Evolutionary conservation across 2,113 vertebrate genomes (phyloP).

Genomic region (Larimichthys crocea): DNA sequence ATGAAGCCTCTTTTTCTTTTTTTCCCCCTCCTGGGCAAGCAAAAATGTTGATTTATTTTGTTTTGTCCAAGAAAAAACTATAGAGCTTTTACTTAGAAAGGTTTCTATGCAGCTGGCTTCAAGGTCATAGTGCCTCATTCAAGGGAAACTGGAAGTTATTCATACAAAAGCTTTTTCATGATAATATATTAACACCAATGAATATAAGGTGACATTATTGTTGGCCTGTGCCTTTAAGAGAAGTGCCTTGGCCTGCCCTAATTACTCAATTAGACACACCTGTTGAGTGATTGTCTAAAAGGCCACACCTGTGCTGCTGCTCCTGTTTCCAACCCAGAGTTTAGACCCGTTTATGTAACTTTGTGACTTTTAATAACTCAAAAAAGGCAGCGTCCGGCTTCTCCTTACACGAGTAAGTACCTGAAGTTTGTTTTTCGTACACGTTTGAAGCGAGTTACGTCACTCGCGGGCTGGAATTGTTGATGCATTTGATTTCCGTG

Average conservation of each 20-base stretch:
- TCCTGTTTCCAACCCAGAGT: not conserved
- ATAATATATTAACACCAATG: too few relatives aligned
- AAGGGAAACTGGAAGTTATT: too few relatives aligned
- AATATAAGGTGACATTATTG: too few relatives aligned
- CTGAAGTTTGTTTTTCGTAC: not conserved
- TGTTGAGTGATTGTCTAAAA: too few relatives aligned
- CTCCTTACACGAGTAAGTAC: not conserved
- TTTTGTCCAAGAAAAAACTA: not conserved
- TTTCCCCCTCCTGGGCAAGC: not conserved
- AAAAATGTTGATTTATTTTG: not conserved
- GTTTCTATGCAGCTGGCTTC: not conserved
- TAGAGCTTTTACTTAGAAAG: not conserved
- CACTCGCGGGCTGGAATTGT: not conserved
- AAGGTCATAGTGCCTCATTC: not conserved
- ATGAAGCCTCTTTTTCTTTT: not conserved
- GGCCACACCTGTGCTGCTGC: not conserved
- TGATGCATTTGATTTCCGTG: not conserved
- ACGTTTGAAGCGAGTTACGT: not conserved
- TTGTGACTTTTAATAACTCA: not conserved
- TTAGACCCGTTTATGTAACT: too few relatives aligned
- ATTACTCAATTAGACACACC: not conserved
- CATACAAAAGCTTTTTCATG: too few relatives aligned
- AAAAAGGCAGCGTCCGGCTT: not conserved
- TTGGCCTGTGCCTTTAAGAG: not conserved
- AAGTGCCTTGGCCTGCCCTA: not conserved